These are phyloP conservation scores for Brachystomella parvula DNA, from an alignment of 1,140 invertebrate genomes.

Conservation along the genomic window DNA sequence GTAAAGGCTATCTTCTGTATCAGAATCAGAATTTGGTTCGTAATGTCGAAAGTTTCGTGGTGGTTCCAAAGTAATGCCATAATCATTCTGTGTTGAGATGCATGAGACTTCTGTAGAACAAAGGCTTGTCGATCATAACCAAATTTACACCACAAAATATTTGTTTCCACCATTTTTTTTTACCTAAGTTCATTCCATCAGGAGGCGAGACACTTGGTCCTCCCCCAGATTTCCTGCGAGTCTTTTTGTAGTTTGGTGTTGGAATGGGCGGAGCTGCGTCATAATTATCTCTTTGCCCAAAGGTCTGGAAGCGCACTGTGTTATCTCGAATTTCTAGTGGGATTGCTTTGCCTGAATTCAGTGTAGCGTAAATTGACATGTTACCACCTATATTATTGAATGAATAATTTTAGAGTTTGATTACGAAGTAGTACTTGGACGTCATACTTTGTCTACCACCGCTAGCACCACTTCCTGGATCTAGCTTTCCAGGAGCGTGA, in stretches of 20 bases:
- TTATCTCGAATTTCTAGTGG: constrained; percentile 33
- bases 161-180: neutral
- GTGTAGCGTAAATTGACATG: constrained; percentile 33
- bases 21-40: constrained; percentile 28
- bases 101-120: constrained; percentile 15
- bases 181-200: constrained; percentile 20
- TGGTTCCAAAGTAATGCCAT: neutral
- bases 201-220: neutral
- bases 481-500: constrained; percentile 4
- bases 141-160: neutral
- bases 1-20: constrained; percentile 20
- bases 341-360: constrained; percentile 32
- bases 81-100: constrained; percentile 13
- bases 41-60: constrained; percentile 13
- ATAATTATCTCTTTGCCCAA: constrained; percentile 33
- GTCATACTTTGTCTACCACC: constrained; percentile 5
- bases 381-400: constrained; percentile 4
- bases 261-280: constrained; percentile 20
- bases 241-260: constrained; percentile 13
- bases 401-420: neutral
- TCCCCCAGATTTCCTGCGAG: constrained; percentile 25
- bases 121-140: constrained; percentile 2
- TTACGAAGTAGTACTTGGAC: neutral
- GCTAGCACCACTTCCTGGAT: neutral
- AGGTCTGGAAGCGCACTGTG: constrained; percentile 31